Evolutionary conservation across 2,113 vertebrate species (phyloP), one percentile per base, ranked within the genome.

Genomic region (Seriola quinqueradiata): DNA sequence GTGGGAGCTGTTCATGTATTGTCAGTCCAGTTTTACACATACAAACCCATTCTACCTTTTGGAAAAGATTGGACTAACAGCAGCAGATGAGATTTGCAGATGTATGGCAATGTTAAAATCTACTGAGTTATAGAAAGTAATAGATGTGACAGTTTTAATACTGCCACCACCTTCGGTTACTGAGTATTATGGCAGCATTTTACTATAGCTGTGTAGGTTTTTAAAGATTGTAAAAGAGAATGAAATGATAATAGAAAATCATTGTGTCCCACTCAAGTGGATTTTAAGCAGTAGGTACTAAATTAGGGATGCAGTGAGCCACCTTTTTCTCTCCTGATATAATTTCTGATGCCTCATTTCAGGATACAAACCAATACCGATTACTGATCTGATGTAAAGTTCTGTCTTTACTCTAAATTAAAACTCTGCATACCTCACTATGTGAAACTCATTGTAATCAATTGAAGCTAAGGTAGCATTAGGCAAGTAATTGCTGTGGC

Each of bases 1-100:
- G 79, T 54, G 32, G 75, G 50, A 63, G 67, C 84, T 71, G 25
- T 67, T 83, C 1, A 17, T 42, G 63, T 4, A 17, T 48, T 48
- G 21, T 46, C 8, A n/a, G 44, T 38, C 64, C 4, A 21, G 13
- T 40, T 80, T 7, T 8, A 48, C 40, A 36, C 13, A 60, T 64
- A 5, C 0, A 46, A 63, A 57, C 14, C 12, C 23, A 48, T 5
- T 0, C 21, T 32, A 48, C n/a, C 40, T 52, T 63, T 46, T 50
- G 36, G n/a, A 44, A 42, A 38, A 5, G 3, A n/a, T n/a, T n/a
- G 21, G 52, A n/a, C 52, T 9, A 54, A 52, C 19, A 8, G 8
- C 50, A 42, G 23, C 1, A 6, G 16, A 34, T 40, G 50, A 23
- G 4, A n/a, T 63, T 19, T 70, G 9, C 16, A 23, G 58, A 72